Evolutionary conservation across 2,888 invertebrate genomes (phyloP), one percentile per base, ranked within the genome.

Genomic region (Pollenia griseotomentosa): DNA sequence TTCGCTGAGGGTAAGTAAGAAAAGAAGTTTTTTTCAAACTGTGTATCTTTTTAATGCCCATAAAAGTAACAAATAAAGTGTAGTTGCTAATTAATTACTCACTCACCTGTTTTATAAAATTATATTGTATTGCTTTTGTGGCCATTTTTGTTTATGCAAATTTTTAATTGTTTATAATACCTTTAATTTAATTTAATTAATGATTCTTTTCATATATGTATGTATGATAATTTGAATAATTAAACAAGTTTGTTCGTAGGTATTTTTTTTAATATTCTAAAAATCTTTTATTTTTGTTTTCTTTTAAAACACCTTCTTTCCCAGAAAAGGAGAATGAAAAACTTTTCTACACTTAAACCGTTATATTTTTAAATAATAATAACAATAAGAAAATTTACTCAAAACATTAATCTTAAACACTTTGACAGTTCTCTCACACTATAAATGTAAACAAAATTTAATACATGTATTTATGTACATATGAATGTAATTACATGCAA

Each of bases 81-180:
- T 8, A 57, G 40, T 71, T 87, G 88, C 85, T 88, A 88, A 74
- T 77, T 85, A 44, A 77, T 65, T 12, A 89, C 91, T 91, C 89
- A 89, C 91, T 91, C 89, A 92, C 92, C 92, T 92, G 92, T 86
- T 90, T 90, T 86, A 92, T 91, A 82, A 92, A 92, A 90, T 92
- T 92, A 88, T 89, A 90, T 83, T 90, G 91, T 86, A 92, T 87
- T 89, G 92, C 90, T 77, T 84, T 84, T 44, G 81, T 87, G 42
- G 77, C 48, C 77, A 81, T 77, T 70, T 73, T 68, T 55, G 2
- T 57, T 42, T 8, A 40, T 40, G 16, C 16, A 33, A 59, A 71
- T 19, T 48, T 19, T 11, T 46, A 53, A 65, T 44, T 44, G 16
- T 73, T 73, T 11, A 63, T 73, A 77, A 70, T 73, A 33, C 33